Evolutionary conservation across 2,888 invertebrate genomes (phyloP), one percentile per base, ranked within the genome.

Genomic region (Drosophila prolongata): DNA sequence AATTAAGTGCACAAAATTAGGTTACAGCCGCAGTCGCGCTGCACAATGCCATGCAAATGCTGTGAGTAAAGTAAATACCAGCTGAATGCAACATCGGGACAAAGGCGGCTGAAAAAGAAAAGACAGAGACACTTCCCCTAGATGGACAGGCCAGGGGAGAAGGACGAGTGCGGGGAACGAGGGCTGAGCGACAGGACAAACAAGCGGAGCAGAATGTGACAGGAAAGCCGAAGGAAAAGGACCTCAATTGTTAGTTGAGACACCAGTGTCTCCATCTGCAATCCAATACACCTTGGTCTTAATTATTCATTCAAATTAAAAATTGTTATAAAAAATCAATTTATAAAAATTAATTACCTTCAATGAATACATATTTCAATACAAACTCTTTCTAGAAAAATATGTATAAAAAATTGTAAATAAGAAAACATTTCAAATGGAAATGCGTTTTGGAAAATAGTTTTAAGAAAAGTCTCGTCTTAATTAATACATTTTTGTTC

Each of bases 1-100:
- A 89, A 89, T 89, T 89, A 90, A 80, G 79, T 79, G 81, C 79
- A 80, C 72, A 78, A 89, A 89, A 89, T 89, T 90, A 80, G 90
- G 89, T 89, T 89, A 89, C 81, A 80, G 73, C 84, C 62, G 65
- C 80, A 72, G 68, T 56, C 52, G 54, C 76, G 73, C 71, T 75
- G 79, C 77, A 88, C 78, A 85, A 79, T 80, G 81, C 75, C 74
- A 80, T 82, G 87, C 75, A 87, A 88, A 89, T 80, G 80, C 75
- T 79, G 77, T 65, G 75, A 79, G 78, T 80, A 75, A 75, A 77
- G 79, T 75, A 80, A 80, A 87, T 81, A 74, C 73, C 47, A 73
- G 67, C 58, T 53, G 58, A 75, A 79, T 67, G 74, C 67, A 57
- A 69, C 59, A 38, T 52, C 70, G 59, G 27, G 62, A 71, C 65